Conservation (phyloP, 2,797 vertebrate species). For the Linurgus olivaceus region DNA sequence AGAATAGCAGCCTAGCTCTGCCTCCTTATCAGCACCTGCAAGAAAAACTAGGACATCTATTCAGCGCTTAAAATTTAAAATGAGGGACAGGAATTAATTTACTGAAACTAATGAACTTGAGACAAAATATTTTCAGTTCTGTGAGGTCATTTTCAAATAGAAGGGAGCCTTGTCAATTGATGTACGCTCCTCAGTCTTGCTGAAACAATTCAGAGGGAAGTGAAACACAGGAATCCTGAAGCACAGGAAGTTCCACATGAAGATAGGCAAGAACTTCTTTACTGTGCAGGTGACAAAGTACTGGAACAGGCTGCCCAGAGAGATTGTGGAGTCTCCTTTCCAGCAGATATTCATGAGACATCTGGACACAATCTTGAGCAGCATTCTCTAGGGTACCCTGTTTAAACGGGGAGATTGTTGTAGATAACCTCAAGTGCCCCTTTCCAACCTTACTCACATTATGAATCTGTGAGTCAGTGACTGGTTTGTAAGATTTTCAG, state of each 20-base stretch:
- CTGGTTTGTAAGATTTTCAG: neutral
- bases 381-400: neutral
- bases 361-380: neutral
- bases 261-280: neutral
- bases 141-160: neutral
- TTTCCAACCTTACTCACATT: neutral
- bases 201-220: neutral
- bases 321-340: neutral
- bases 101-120: neutral
- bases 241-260: neutral
- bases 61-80: neutral
- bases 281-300: neutral
- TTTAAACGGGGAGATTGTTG: neutral
- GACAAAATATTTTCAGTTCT: neutral
- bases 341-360: neutral
- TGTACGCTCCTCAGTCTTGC: neutral
- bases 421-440: neutral
- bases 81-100: neutral
- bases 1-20: accelerated
- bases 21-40: neutral
- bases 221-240: neutral
- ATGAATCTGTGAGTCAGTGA: neutral
- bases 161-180: neutral
- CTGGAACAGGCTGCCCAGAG: neutral
- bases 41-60: neutral